Conservation (phyloP, 1,140 invertebrate species). For the Dreissena rostriformis region DNA sequence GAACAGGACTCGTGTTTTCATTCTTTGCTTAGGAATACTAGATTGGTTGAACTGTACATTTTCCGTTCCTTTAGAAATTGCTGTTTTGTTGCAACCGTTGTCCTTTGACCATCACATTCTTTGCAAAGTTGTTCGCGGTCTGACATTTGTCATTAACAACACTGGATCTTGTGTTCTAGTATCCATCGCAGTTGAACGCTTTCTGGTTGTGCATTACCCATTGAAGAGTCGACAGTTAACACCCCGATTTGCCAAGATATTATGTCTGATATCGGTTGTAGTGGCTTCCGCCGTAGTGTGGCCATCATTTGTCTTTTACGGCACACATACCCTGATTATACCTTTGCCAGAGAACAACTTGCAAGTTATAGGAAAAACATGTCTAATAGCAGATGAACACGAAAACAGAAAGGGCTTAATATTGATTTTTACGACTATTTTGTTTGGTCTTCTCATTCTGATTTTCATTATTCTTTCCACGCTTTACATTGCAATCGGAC, state of each 20-base stretch:
- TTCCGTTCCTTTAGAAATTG: constrained; percentile 48
- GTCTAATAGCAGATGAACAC: constrained; percentile 40
- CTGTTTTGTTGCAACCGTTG: constrained; percentile 17
- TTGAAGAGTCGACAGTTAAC: constrained; percentile 38
- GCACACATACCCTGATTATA: constrained; percentile 24
- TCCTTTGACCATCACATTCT: constrained; percentile 36
- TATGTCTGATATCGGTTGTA: constrained; percentile 32
- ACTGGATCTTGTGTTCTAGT: constrained; percentile 39
- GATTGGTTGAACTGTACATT: constrained; percentile 48
- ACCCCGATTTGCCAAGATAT: constrained; percentile 28
- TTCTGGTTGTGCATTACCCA: constrained; percentile 38
- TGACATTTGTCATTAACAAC: constrained; percentile 49
- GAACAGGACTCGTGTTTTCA: constrained; percentile 47
- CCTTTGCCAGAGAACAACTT: not conserved
- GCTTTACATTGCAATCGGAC: constrained; percentile 50
- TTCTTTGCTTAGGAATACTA: constrained; percentile 32
- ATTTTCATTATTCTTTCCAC: constrained; percentile 19
- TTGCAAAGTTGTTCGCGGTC: constrained; percentile 41
- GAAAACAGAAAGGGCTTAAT: constrained; percentile 12
- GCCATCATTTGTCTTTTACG: constrained; percentile 51
- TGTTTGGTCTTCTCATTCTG: constrained; percentile 30
- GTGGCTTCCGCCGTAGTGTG: constrained; percentile 23
- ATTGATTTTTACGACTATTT: constrained; percentile 31
- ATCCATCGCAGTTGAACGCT: constrained; percentile 52
- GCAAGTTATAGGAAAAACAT: constrained; percentile 24